Evolutionary conservation across 2,113 vertebrate genomes (phyloP).

Genomic region (Hyaena hyaena): DNA sequence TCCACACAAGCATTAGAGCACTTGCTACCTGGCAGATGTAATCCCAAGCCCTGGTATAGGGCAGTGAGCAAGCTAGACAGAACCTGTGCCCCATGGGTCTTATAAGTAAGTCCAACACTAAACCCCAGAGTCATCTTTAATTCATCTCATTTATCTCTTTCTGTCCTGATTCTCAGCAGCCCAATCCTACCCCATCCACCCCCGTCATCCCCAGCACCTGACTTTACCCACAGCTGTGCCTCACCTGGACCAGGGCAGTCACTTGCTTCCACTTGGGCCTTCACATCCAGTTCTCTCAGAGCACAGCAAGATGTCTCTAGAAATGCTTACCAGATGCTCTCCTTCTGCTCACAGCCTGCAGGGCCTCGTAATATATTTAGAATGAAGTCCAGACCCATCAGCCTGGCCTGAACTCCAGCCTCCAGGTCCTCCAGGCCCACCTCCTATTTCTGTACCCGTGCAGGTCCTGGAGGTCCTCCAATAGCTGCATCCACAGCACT

Average conservation of each 20-base stretch:
- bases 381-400: background rate
- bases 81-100: background rate
- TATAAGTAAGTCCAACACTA: background rate
- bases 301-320: background rate
- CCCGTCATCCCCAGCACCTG: background rate
- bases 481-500: background rate
- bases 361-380: background rate
- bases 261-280: too few relatives aligned
- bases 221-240: too few relatives aligned
- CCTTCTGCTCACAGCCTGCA: too few relatives aligned
- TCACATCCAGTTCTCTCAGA: background rate
- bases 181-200: too few relatives aligned
- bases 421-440: background rate
- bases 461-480: fast-evolving
- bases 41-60: too few relatives aligned
- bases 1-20: background rate
- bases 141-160: background rate
- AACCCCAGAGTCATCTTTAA: background rate
- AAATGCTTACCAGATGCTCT: background rate
- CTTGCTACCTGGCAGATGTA: background rate
- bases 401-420: background rate
- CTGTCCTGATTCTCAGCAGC: background rate
- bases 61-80: background rate
- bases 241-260: background rate
- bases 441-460: background rate